A percentile compares a stretch with the other conserved stretches of the same genome.
Evolutionary conservation across 2,888 invertebrate genomes (phyloP).

Genomic region (Bruchidius siliquastri): DNA sequence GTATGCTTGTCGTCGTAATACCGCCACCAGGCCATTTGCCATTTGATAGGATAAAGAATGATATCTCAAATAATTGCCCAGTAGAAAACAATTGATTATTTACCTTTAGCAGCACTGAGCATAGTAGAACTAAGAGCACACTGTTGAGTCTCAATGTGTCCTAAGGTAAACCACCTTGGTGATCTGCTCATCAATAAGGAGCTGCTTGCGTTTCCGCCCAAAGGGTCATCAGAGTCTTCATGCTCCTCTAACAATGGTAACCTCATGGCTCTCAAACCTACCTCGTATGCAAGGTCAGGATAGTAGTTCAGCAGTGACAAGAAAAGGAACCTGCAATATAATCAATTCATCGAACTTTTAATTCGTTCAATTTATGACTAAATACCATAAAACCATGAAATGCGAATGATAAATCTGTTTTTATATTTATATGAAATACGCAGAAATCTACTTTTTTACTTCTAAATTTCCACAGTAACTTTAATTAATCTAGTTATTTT

Average conservation of each 20-base stretch:
- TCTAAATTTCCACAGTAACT: too few relatives aligned
- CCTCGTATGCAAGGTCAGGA: slow-evolving; percentile 73
- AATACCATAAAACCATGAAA: too few relatives aligned
- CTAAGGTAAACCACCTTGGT: slow-evolving; percentile 74
- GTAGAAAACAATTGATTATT: slow-evolving; percentile 6
- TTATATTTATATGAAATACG: too few relatives aligned
- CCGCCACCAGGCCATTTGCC: too few relatives aligned
- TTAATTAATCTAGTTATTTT: too few relatives aligned
- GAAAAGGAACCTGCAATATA: slow-evolving; percentile 60
- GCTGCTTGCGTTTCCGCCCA: slow-evolving; percentile 44
- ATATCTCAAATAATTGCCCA: neutral
- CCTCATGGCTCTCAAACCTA: slow-evolving; percentile 74
- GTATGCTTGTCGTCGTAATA: too few relatives aligned
- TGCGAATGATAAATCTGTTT: too few relatives aligned
- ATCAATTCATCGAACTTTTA: neutral
- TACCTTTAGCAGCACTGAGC: slow-evolving; percentile 66
- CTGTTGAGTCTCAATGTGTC: slow-evolving; percentile 77
- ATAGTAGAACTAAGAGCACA: slow-evolving; percentile 73
- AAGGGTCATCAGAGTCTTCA: slow-evolving; percentile 60
- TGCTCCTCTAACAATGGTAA: slow-evolving; percentile 71
- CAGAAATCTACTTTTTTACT: too few relatives aligned
- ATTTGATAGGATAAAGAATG: neutral
- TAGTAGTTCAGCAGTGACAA: slow-evolving; percentile 69
- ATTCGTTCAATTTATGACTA: too few relatives aligned
- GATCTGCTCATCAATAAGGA: slow-evolving; percentile 57